Conservation (phyloP, 1,140 invertebrate genomes). For the Neodiprion virginianus region DNA sequence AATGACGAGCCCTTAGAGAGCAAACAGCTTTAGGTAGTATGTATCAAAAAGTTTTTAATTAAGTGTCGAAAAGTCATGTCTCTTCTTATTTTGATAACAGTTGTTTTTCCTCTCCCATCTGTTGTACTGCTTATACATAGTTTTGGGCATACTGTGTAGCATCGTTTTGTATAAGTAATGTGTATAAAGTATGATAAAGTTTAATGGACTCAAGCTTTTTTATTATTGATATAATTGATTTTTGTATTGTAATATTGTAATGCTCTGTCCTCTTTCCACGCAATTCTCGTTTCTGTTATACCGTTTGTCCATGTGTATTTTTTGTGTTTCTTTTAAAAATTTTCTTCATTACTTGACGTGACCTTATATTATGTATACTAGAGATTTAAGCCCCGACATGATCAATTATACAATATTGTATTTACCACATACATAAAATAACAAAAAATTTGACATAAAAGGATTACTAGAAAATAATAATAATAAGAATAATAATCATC, state of each 20-base stretch:
- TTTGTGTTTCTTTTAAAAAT: background rate
- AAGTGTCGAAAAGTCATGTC: background rate
- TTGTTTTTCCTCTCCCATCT: background rate
- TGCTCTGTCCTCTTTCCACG: background rate
- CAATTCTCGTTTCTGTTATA: background rate
- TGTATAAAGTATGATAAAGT: background rate
- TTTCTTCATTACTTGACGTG: background rate
- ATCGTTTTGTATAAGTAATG: slow-evolving; percentile 1
- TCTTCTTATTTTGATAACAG: background rate
- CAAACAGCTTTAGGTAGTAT: slow-evolving; percentile 5
- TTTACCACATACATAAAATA: too few species aligned
- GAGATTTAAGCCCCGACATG: background rate
- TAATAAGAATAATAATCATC: background rate
- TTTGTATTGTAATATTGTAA: background rate
- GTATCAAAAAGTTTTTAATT: slow-evolving; percentile 6
- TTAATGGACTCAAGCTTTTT: background rate
- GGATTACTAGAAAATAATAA: background rate
- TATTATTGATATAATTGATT: background rate
- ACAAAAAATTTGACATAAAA: background rate
- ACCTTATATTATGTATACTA: background rate
- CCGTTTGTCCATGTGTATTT: background rate
- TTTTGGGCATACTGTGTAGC: background rate
- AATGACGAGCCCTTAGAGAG: slow-evolving; percentile 5
- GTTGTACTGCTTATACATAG: background rate
- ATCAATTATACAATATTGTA: background rate